phyloP scores from a whole-genome alignment of 1,140 invertebrate genomes.

The Drosophila quadrilineata region DNA sequence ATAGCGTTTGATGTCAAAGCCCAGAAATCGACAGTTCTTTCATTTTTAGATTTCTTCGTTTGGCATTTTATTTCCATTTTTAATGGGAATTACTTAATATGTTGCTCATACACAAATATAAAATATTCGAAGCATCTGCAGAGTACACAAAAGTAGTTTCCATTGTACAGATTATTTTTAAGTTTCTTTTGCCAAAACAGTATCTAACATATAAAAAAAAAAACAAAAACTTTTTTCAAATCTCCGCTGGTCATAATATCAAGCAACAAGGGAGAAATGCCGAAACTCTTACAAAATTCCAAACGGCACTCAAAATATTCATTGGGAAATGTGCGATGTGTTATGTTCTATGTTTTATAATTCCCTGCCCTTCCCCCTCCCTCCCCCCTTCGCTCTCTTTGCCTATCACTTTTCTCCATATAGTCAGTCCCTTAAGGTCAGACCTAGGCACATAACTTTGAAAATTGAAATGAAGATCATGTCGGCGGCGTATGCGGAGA shows the following conservation, averaged over 20 bases:
- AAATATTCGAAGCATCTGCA: too few species aligned
- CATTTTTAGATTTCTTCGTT: too few species aligned
- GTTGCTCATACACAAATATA: constrained; percentile 20
- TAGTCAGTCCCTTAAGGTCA: constrained; percentile 36
- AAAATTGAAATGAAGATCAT: constrained; percentile 11
- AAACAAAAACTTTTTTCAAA: too few species aligned
- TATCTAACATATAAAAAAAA: too few species aligned
- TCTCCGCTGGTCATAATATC: constrained; percentile 19
- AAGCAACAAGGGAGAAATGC: constrained; percentile 25
- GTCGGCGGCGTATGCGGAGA: constrained; percentile 9
- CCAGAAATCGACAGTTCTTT: constrained; percentile 11
- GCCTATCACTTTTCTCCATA: constrained; percentile 39
- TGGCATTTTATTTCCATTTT: too few species aligned
- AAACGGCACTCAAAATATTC: constrained; percentile 23
- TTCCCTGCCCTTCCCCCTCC: neutral
- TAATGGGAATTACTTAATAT: constrained; percentile 62
- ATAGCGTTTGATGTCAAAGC: constrained; percentile 47
- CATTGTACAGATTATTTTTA: constrained; percentile 9
- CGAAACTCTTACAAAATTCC: constrained; percentile 38
- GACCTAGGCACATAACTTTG: constrained; percentile 17
- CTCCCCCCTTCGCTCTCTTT: constrained; percentile 31
- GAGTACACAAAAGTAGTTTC: constrained; percentile 18
- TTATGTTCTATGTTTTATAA: too few species aligned
- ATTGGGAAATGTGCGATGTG: constrained; percentile 33
- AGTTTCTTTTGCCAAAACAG: constrained; percentile 29